Base-by-base conservation (phyloP, 2,113 vertebrate genomes). In the Dissostichus mawsoni region DNA sequence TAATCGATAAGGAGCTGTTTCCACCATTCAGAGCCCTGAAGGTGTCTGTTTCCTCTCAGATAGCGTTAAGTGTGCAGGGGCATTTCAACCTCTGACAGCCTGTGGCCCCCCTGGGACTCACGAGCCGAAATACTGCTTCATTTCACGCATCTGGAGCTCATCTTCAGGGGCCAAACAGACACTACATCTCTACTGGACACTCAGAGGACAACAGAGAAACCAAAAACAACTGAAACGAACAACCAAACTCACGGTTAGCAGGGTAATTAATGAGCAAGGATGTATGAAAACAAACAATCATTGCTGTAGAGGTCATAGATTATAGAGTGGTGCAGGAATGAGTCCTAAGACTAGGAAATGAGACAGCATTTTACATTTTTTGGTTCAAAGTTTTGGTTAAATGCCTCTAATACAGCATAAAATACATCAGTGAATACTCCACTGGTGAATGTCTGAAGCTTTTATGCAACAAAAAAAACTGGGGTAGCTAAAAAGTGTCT, bases 11-110 rank as follows among this genome's bases (percentile, higher is more conserved):
- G 66, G 81, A 87, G 83, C 65, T 68, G 87, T 93, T 90, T 78
- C 87, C 79, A 41, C 71, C 18, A 62, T 82, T 82, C 76, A 76
- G 80, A 77, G 58, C 66, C 78, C 36, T 36, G 48, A 84, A 78
- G 86, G 83, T 91, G 92, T 94, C 91, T 83, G 91, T 90, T 94
- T 93, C 86, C 90, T 90, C 86, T 94, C 91, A 90, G 90, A 87
- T 65, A 89, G 84, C 74, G 84, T 92, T 92, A 92, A 92, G 92
- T 91, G 93, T 90, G 83, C 87, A 68, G 89, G 90, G 90, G 88
- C 90, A 93, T 94, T 93, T 91, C 91, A 90, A 36, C 83, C 89
- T 82, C 87, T 92, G 92, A 93, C 92, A 92, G 78, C 87, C 87
- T 89, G 82, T 69, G 36, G 72, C 74, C 83, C 89, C 83, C 86